These are phyloP conservation scores for Gymnothorax javanicus DNA, from an alignment of 2,797 vertebrate species.

Conservation along the genomic window DNA sequence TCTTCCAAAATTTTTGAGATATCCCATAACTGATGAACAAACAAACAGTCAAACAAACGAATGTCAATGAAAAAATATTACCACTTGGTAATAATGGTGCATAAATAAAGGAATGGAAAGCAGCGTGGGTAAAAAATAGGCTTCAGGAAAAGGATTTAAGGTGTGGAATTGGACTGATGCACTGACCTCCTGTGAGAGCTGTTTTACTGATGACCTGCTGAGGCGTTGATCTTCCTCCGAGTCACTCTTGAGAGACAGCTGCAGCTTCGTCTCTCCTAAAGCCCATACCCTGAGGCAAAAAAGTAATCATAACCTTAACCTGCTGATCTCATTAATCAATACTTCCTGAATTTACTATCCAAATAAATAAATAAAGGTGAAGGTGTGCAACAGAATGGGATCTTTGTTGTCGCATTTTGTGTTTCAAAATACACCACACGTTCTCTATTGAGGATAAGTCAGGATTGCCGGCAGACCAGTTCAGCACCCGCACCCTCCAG, in stretches of 20 bases:
- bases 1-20: too few species aligned
- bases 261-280: slow-evolving; percentile 64
- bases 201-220: slow-evolving; percentile 46
- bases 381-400: too few species aligned
- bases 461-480: too few species aligned
- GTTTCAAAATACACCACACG: too few species aligned
- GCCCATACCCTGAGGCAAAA: slow-evolving; percentile 66
- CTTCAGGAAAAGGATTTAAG: not conserved
- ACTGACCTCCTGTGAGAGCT: slow-evolving; percentile 48
- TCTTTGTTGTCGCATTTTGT: too few species aligned
- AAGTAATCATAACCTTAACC: not conserved
- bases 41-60: too few species aligned
- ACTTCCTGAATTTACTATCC: not conserved
- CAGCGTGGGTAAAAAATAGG: not conserved
- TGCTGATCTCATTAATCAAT: not conserved
- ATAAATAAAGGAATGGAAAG: not conserved
- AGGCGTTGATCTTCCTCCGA: slow-evolving; percentile 57
- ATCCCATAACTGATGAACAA: too few species aligned
- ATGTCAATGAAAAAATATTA: too few species aligned
- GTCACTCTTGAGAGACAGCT: slow-evolving; percentile 60
- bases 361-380: too few species aligned
- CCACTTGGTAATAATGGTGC: not conserved
- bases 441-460: too few species aligned
- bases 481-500: too few species aligned
- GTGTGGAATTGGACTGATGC: not conserved